Base-by-base conservation (phyloP, 1,140 invertebrate genomes). In the Oryzaephilus surinamensis region DNA sequence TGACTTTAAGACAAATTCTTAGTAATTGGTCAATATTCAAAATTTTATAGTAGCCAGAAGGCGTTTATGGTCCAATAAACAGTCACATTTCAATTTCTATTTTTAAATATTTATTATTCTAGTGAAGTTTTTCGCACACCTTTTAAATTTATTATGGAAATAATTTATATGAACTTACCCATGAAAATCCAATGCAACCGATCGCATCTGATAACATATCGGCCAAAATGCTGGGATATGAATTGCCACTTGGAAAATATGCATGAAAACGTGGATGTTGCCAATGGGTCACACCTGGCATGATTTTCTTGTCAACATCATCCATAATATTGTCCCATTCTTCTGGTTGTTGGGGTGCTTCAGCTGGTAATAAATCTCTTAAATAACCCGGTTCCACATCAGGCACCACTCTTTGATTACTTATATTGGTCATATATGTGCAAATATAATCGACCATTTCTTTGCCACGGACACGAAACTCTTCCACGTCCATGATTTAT, bases 231-330 rank as follows among this genome's bases (percentile, higher is more conserved):
- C 91, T 93, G 1, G 93, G 89, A 57, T 79, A 96, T 1, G 87
- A 91, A 62, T 93, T 92, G 10, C 90, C 92, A 1, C 88, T 79
- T 2, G 92, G 92, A 61, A 97, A 96, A 62, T 96, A 97, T 1
- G 91, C 92, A 57, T 95, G 90, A 58, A 96, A 97, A 41, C 83
- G 70, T 2, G 91, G 89, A 71, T 96, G 92, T 63, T 95, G 89
- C 92, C 92, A 97, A 57, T 97, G 91, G 0, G 90, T 93, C 30
- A 90, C 79, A 23, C 92, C 92, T 8, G 85, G 85, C 85, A 96
- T 91, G 41, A 96, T 91, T 61, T 84, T 84, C 20, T 70, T 66
- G 50, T 96, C 85, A 11, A 94, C 79, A 61, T 96, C 91, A 43
- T 72, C 69, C 74, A 95, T 82, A 37, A 96, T 90, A 12, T 72